These are phyloP conservation scores for Leucosticte australis DNA, from an alignment of 2,113 vertebrate genomes.

Conservation along the genomic window DNA sequence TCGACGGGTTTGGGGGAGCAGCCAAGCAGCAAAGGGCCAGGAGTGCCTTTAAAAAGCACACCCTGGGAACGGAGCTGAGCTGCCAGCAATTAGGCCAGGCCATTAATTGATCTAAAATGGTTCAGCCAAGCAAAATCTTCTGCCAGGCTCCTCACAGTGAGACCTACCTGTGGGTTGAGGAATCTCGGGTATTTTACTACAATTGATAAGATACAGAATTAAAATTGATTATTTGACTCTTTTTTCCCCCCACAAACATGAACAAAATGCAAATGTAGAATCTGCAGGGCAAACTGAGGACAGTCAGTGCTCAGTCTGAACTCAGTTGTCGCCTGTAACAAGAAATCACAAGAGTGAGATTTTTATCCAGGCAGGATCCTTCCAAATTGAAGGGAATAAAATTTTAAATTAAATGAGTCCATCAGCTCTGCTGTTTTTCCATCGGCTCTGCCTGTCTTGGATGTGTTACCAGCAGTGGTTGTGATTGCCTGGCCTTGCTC, in stretches of 20 bases:
- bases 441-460: not conserved
- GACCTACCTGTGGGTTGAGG: rapidly evolving
- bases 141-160: not conserved
- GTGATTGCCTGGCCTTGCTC: not conserved
- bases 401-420: not conserved
- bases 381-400: not conserved
- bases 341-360: not conserved
- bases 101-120: not conserved
- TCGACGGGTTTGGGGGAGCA: not conserved
- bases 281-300: not conserved
- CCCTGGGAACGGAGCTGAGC: not conserved
- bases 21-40: not conserved
- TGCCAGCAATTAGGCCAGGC: not conserved
- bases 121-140: not conserved
- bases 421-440: not conserved
- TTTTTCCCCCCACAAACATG: rapidly evolving
- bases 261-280: not conserved
- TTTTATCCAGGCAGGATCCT: not conserved
- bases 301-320: not conserved
- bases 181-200: not conserved
- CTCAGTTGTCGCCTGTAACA: not conserved
- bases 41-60: not conserved
- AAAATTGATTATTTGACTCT: not conserved
- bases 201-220: not conserved
- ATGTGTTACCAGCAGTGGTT: not conserved